Percentiles rank a stretch among this genome's conserved stretches.
These are phyloP conservation scores for Pelvicachromis taeniatus DNA, from an alignment of 2,113 vertebrate species.

Conservation along the genomic window DNA sequence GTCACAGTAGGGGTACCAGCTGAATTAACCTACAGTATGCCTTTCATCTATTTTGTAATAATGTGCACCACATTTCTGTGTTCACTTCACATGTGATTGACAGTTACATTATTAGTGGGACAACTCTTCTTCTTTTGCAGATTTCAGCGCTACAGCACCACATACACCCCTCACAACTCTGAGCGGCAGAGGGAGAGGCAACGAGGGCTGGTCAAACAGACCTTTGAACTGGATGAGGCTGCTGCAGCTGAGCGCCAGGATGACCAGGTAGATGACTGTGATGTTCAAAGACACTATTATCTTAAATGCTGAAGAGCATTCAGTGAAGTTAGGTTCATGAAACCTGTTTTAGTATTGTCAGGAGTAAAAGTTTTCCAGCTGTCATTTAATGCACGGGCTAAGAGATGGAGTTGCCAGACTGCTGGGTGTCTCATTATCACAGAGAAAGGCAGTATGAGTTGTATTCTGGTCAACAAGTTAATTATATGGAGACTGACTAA, in stretches of 20 bases:
- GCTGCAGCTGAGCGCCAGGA: slow-evolving; percentile 76
- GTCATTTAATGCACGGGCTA: background rate
- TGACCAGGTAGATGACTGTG: slow-evolving; percentile 70
- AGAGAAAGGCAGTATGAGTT: background rate
- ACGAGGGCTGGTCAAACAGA: slow-evolving; percentile 79
- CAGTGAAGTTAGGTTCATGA: background rate
- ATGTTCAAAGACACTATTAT: background rate
- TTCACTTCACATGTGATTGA: background rate
- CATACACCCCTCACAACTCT: slow-evolving; percentile 71
- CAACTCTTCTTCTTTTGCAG: slow-evolving; percentile 47
- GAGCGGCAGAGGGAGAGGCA: slow-evolving; percentile 84
- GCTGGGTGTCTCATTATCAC: background rate
- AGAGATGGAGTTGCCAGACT: background rate
- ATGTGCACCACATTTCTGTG: background rate
- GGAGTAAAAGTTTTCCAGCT: background rate
- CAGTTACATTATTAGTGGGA: background rate
- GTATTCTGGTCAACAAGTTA: background rate
- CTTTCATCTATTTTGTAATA: slow-evolving; percentile 5
- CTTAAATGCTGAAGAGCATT: background rate
- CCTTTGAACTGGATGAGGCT: slow-evolving; percentile 82
- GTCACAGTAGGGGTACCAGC: background rate
- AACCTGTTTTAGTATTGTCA: background rate
- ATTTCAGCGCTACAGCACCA: slow-evolving; percentile 80
- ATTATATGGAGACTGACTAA: background rate
- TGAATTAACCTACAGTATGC: background rate